Conservation (phyloP, 2,888 invertebrate genomes). For the Agonopterix arenella region DNA sequence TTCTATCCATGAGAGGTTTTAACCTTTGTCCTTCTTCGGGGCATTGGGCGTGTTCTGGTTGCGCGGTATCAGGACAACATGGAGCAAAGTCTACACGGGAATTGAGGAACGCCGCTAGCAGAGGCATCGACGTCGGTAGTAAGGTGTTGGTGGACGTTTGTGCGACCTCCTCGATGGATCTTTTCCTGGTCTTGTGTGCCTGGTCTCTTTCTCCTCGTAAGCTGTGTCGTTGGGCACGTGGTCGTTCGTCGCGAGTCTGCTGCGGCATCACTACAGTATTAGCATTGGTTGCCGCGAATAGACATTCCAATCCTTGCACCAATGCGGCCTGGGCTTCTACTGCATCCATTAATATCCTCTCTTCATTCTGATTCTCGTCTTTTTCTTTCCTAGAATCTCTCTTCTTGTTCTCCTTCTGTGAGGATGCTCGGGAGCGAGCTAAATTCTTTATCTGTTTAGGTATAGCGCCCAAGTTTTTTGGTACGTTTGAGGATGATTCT, state of each 20-base stretch:
- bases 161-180: conserved; percentile 77
- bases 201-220: conserved; percentile 62
- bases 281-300: conserved; percentile 67
- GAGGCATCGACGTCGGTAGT: conserved; percentile 78
- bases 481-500: conserved; percentile 65
- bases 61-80: conserved; percentile 46
- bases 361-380: conserved; percentile 62
- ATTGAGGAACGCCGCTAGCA: conserved; percentile 80
- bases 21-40: conserved; percentile 53
- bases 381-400: conserved; percentile 65
- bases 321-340: conserved; percentile 75
- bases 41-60: conserved; percentile 24
- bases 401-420: conserved; percentile 75
- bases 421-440: conserved; percentile 73
- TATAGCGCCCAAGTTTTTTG: conserved; percentile 83
- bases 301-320: conserved; percentile 74
- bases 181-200: conserved; percentile 64
- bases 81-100: conserved; percentile 75
- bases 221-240: conserved; percentile 55
- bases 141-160: conserved; percentile 81
- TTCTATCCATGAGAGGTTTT: conserved; percentile 67
- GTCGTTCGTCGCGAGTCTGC: conserved; percentile 55
- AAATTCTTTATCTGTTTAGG: conserved; percentile 81
- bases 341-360: conserved; percentile 60
- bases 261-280: conserved; percentile 70